phyloP scores from a whole-genome alignment of 1,140 invertebrate genomes.

The Drosophila tropicalis region DNA sequence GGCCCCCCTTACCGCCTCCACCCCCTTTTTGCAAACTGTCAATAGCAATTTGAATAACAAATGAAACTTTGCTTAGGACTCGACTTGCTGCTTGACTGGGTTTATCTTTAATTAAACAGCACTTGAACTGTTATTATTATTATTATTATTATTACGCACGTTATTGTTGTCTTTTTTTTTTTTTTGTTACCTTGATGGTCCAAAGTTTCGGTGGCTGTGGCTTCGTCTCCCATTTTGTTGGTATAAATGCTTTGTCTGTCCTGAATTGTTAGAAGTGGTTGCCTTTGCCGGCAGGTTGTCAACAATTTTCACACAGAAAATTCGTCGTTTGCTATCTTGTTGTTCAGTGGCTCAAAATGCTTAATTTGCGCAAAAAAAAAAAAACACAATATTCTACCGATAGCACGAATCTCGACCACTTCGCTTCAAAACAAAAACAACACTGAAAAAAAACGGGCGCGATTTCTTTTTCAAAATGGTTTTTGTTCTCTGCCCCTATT shows the following conservation, averaged over 20 bases:
- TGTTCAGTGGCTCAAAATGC: background rate
- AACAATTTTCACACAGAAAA: slow-evolving; percentile 8
- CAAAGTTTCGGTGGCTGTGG: slow-evolving; percentile 26
- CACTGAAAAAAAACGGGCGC: slow-evolving; percentile 6
- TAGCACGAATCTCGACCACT: background rate
- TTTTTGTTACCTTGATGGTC: slow-evolving; percentile 45
- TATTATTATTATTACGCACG: background rate
- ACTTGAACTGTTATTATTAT: background rate
- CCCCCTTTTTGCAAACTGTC: background rate
- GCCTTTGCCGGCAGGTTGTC: background rate
- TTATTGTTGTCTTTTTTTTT: background rate
- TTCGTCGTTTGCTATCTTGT: background rate
- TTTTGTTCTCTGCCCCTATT: too few relatives aligned
- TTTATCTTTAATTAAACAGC: slow-evolving; percentile 8
- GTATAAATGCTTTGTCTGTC: slow-evolving; percentile 9
- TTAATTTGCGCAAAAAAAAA: slow-evolving; percentile 6
- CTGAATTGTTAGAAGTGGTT: background rate
- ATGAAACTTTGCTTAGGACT: slow-evolving; percentile 12
- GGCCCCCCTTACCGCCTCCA: background rate
- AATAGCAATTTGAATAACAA: slow-evolving; percentile 9
- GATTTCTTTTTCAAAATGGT: too few relatives aligned
- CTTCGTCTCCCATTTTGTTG: slow-evolving; percentile 50
- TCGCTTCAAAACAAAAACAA: slow-evolving; percentile 3
- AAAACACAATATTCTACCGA: background rate
- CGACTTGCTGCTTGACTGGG: background rate